A percentile compares a stretch with the other conserved stretches of the same genome.
Evolutionary conservation across 2,797 vertebrate genomes (phyloP).

Genomic region (Channa striata): DNA sequence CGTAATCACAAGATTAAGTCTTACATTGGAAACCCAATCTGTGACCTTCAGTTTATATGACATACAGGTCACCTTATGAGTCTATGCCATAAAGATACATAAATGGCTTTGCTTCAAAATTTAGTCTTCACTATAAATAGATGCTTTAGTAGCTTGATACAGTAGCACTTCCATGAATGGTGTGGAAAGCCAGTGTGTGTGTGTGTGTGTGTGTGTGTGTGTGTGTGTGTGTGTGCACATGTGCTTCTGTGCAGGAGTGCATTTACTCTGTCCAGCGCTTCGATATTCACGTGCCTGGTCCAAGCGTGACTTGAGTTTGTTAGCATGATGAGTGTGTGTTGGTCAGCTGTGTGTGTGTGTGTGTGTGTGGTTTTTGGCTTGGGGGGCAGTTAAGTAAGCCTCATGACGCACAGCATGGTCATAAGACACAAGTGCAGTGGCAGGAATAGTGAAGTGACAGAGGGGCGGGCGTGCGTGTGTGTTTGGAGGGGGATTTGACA

Average conservation of each 20-base stretch:
- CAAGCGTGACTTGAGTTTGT: conserved; percentile 54
- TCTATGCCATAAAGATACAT: conserved; percentile 48
- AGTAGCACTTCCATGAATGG: conserved; percentile 74
- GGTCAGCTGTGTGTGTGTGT: conserved; percentile 16
- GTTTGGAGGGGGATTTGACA: conserved; percentile 44
- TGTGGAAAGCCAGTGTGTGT: conserved; percentile 59
- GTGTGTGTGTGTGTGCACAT: conserved; percentile 13
- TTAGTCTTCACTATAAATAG: conserved; percentile 71
- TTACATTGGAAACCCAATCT: conserved; percentile 9
- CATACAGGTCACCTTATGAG: not conserved
- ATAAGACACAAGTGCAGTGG: conserved; percentile 63
- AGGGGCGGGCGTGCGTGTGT: conserved; percentile 10
- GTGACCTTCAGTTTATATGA: conserved; percentile 7
- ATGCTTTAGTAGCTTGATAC: conserved; percentile 44
- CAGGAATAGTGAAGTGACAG: conserved; percentile 58
- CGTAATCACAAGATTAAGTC: conserved; percentile 1
- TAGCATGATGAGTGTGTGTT: conserved; percentile 27
- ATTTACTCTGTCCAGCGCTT: conserved; percentile 54
- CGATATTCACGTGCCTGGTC: conserved; percentile 60
- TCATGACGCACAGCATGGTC: conserved; percentile 60
- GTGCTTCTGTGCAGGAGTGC: conserved; percentile 35
- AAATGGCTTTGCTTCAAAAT: conserved; percentile 60
- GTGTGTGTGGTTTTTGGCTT: conserved; percentile 25
- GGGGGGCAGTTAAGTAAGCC: conserved; percentile 45
- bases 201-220: conserved; percentile 16